Evolutionary conservation across 64 coral and sea anemone genomes (phyloP), one percentile per base, ranked within the genome.

Genomic region (Orbicella faveolata): DNA sequence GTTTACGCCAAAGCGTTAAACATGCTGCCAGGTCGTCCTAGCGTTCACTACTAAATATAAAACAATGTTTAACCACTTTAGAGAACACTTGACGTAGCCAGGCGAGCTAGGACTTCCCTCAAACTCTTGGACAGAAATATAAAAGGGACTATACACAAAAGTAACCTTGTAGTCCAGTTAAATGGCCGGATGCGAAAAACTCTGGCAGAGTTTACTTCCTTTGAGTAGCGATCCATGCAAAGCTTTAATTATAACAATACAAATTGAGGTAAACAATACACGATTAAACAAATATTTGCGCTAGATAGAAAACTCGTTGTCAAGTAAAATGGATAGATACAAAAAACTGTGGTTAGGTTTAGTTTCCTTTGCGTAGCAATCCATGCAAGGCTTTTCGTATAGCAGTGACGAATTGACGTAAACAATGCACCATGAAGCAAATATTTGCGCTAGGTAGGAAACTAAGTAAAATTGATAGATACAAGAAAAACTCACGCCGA

Each of bases 231-330:
- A 25, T 79, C 7, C 51, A 9, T 67, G 23, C 20, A 67, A 67
- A 67, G 9, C 20, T 20, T 77, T 77, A 41, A 18, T 7, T 18
- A 34, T 44, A 19, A 36, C 77, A 55, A 55, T 54, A 21, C 9
- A 16, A 52, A 9, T 11, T 55, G 19, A 79, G 51, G 51, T 23
- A 3, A 13, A 19, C 21, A 55, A 25, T 23, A 26, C 77, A 55
- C 36, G 41, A 52, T 55, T 19, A 26, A 19, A 52, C 77, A 79
- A 79, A 79, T 79, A 79, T 79, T 79, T 79, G 23, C 44, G 11
- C 1, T 59, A 14, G 55, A 48, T 3, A 48, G 41, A 48, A 48
- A 5, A 48, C 41, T 48, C 6, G 41, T 4, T 39, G 37, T 39
- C 37, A 4, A 39, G 37, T 39, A 39, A 39, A 39, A 39, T 39